phyloP scores from a whole-genome alignment of 2,797 vertebrate species.

The Schizopygopsis malacanthus region DNA sequence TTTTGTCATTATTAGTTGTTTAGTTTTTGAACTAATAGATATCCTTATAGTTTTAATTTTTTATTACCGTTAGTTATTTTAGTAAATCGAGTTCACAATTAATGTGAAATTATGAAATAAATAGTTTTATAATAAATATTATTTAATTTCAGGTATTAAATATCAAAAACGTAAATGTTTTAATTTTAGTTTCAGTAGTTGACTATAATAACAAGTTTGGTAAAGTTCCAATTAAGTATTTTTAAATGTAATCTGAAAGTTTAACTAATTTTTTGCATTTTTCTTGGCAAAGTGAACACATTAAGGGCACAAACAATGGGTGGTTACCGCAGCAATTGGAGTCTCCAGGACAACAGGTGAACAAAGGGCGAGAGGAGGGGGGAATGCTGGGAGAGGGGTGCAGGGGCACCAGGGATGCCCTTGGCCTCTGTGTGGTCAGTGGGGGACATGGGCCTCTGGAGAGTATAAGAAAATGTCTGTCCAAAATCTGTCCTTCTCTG shows the following conservation, averaged over 20 bases:
- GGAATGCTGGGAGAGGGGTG: slow-evolving; percentile 69
- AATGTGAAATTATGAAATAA: background rate
- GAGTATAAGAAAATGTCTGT: slow-evolving; percentile 61
- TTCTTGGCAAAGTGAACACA: background rate
- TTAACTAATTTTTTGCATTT: background rate
- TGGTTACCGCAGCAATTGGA: slow-evolving; percentile 69
- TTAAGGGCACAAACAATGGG: slow-evolving; percentile 59
- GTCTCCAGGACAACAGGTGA: slow-evolving; percentile 81
- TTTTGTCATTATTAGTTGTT: background rate
- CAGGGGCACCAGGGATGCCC: slow-evolving; percentile 67
- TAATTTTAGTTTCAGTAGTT: background rate
- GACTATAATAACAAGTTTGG: no score
- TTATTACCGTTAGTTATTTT: background rate
- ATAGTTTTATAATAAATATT: background rate
- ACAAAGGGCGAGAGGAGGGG: slow-evolving; percentile 74
- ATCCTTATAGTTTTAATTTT: background rate
- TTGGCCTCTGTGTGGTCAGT: slow-evolving; percentile 79
- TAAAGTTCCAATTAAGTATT: background rate
- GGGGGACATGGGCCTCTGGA: slow-evolving; percentile 71
- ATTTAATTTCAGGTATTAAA: background rate
- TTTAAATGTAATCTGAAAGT: background rate
- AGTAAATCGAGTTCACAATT: background rate
- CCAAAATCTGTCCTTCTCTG: slow-evolving; percentile 68
- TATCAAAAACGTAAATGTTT: background rate
- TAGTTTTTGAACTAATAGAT: background rate